phyloP scores from a whole-genome alignment of 2,113 vertebrate genomes.

The Chloebia gouldiae region DNA sequence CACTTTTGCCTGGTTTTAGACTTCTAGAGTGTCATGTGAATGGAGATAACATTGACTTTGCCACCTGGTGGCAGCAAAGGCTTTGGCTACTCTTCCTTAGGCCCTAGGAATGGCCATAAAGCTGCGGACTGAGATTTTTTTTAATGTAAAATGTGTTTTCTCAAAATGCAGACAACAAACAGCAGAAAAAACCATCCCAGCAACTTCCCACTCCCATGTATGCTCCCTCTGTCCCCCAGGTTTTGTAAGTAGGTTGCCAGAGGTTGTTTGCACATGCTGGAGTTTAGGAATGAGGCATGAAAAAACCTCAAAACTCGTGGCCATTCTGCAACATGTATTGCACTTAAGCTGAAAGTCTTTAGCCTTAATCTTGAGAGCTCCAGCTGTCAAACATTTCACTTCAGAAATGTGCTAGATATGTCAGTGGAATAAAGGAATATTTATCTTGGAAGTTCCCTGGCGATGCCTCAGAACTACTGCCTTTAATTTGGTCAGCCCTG shows the following conservation, averaged over 20 bases:
- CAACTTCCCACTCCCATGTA: neutral
- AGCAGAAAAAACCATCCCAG: neutral
- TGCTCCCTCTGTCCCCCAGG: neutral
- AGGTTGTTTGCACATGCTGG: neutral
- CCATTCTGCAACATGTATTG: neutral
- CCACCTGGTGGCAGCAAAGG: slow-evolving; percentile 67
- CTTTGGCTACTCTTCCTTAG: neutral
- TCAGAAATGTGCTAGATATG: neutral
- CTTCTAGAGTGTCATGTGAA: neutral
- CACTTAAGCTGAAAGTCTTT: neutral
- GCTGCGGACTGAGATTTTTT: neutral
- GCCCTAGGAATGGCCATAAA: neutral
- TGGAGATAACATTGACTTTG: neutral
- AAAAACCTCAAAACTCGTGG: neutral
- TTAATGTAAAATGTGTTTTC: neutral
- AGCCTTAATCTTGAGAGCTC: neutral
- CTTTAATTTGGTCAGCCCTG: neutral
- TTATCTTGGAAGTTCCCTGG: neutral
- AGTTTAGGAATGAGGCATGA: neutral
- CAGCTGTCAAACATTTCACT: neutral
- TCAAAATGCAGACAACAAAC: neutral
- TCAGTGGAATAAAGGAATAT: neutral
- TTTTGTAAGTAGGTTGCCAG: neutral
- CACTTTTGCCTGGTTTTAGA: neutral
- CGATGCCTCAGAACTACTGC: neutral